Evolutionary conservation across 2,888 invertebrate species (phyloP), one percentile per base, ranked within the genome.

Genomic region (Rhingia campestris): DNA sequence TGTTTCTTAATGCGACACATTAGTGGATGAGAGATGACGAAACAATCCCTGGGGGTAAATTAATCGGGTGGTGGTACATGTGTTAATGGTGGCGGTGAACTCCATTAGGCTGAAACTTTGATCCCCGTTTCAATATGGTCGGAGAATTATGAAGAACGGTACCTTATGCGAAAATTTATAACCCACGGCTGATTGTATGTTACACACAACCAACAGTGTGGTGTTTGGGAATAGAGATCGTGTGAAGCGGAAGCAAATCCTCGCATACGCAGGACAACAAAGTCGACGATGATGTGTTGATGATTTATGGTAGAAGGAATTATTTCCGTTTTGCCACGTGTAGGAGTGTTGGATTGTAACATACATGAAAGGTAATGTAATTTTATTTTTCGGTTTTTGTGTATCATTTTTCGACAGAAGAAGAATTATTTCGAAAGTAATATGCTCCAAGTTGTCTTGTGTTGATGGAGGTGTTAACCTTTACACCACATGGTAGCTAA

Each of bases 21-120:
- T 77, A 82, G 73, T 58, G 58, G 61, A 63, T 56, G 7, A 22
- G 67, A 69, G 67, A 73, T 77, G 67, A 69, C 53, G 63, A 51
- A 82, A 82, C 77, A 73, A 77, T 82, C 82, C 82, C 77, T 69
- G 58, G 73, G 77, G 82, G 73, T 67, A 77, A 73, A 73, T 82
- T 82, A 77, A 82, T 82, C 63, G 67, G 79, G 64, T 53, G 77
- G 61, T 33, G 66, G 81, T 79, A 59, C 64, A 61, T 69, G 43
- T 53, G 80, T 59, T 84, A 77, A 77, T 84, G 59, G 64, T 32
- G 58, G 73, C 54, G 63, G 64, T 80, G 84, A 84, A 79, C 80
- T 80, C 79, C 74, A 84, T 84, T 84, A 84, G 73, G 59, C 54
- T 73, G 45, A 82, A 79, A 74, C 79, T 56, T 70, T 84, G 73